phyloP scores from a whole-genome alignment of 1,140 invertebrate species.

The Halictus rubicundus region DNA sequence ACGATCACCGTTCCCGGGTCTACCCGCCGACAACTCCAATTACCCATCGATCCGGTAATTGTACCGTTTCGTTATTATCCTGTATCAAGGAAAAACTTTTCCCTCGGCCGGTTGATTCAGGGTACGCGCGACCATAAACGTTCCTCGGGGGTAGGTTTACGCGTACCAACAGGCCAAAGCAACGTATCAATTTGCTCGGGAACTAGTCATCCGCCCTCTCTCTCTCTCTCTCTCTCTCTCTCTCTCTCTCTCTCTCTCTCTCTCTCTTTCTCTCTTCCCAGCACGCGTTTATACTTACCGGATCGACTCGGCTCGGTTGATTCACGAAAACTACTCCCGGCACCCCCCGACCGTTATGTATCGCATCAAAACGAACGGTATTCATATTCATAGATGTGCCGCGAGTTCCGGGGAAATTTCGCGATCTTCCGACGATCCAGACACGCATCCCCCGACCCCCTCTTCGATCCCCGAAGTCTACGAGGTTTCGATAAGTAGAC shows the following conservation, averaged over 20 bases:
- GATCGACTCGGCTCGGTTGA: background rate
- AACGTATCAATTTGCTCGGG: constrained; percentile 42
- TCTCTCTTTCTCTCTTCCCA: background rate
- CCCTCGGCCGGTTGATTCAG: constrained; percentile 9
- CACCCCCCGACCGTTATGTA: background rate
- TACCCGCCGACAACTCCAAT: constrained; percentile 15
- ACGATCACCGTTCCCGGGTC: too few species aligned
- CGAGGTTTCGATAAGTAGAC: constrained; percentile 35
- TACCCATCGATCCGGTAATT: constrained; percentile 43
- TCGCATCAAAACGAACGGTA: constrained; percentile 10
- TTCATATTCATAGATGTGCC: constrained; percentile 42
- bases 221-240: background rate
- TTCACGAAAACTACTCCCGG: background rate
- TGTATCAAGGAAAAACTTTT: constrained; percentile 28
- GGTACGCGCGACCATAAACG: constrained; percentile 3
- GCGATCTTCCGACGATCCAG: constrained; percentile 40
- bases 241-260: background rate
- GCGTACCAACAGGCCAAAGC: background rate
- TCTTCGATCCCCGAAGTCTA: background rate
- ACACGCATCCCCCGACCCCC: background rate
- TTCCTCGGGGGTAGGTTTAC: background rate
- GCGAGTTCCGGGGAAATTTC: constrained; percentile 36
- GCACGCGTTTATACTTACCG: constrained; percentile 4
- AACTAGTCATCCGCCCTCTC: constrained; percentile 25
- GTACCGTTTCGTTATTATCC: constrained; percentile 17